phyloP scores from a whole-genome alignment of 1,140 invertebrate genomes.

The Cydia splendana region DNA sequence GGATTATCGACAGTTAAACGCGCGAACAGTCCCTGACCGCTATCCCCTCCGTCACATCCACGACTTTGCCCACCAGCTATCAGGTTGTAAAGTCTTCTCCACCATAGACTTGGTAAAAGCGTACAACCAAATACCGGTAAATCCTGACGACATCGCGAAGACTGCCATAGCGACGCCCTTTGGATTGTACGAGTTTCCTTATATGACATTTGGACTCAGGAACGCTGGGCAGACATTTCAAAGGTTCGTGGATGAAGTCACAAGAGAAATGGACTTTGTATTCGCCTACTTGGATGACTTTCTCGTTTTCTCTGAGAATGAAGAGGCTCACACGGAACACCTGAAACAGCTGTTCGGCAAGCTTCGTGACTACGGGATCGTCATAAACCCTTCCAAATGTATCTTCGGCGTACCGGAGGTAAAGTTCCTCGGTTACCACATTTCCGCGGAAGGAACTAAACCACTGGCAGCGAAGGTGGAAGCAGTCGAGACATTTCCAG shows the following conservation, averaged over 20 bases:
- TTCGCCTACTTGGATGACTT: slow-evolving; percentile 74
- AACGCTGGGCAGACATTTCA: slow-evolving; percentile 41
- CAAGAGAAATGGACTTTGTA: too few relatives aligned
- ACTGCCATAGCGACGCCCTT: slow-evolving; percentile 64
- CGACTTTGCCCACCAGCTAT: slow-evolving; percentile 48
- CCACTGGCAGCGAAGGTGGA: too few relatives aligned
- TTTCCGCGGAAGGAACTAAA: too few relatives aligned
- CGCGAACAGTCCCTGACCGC: slow-evolving; percentile 58
- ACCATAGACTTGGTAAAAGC: slow-evolving; percentile 39
- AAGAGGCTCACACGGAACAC: slow-evolving; percentile 53
- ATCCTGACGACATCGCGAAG: slow-evolving; percentile 59
- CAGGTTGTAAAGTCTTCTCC: slow-evolving; percentile 36
- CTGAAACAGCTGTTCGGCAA: slow-evolving; percentile 44
- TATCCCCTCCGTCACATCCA: slow-evolving; percentile 65
- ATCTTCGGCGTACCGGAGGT: too few relatives aligned
- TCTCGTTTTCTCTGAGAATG: slow-evolving; percentile 58
- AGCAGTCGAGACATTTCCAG: slow-evolving; percentile 1
- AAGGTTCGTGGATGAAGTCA: slow-evolving; percentile 74
- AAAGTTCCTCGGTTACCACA: too few relatives aligned
- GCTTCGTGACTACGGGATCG: slow-evolving; percentile 48
- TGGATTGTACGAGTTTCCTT: slow-evolving; percentile 49
- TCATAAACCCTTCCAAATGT: slow-evolving; percentile 33
- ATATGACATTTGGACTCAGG: slow-evolving; percentile 54
- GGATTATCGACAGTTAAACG: slow-evolving; percentile 47
- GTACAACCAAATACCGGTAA: slow-evolving; percentile 62